phyloP scores from a whole-genome alignment of 2,797 vertebrate species.

The Alfaro cultratus region DNA sequence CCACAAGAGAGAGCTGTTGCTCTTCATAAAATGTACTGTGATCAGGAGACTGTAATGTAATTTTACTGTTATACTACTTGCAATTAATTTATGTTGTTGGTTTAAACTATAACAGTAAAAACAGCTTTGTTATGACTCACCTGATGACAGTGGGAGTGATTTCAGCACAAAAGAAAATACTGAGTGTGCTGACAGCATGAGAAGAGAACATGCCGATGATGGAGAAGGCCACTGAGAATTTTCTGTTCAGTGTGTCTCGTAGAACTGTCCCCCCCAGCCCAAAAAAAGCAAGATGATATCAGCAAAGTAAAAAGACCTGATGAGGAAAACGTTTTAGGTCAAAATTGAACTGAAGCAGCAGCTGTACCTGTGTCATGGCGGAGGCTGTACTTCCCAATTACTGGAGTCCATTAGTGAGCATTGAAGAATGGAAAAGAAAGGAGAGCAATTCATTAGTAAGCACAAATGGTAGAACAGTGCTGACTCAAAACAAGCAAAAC shows the following conservation, averaged over 20 bases:
- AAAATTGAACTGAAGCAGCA: background rate
- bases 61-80: background rate
- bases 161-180: constrained; percentile 97
- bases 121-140: constrained; percentile 70
- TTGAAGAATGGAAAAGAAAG: constrained; percentile 22
- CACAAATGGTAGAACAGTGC: constrained; percentile 28
- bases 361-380: constrained; percentile 80
- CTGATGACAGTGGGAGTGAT: constrained; percentile 97
- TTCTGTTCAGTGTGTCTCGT: constrained; percentile 92
- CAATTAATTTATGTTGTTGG: background rate
- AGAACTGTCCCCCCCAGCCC: constrained; percentile 79
- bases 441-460: constrained; percentile 37
- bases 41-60: background rate
- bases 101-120: background rate
- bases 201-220: constrained; percentile 99
- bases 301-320: background rate
- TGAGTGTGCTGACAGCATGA: constrained; percentile 94
- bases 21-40: background rate
- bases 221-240: constrained; percentile 94
- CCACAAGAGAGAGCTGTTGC: constrained; percentile 52
- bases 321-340: background rate
- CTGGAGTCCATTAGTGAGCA: constrained; percentile 56
- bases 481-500: constrained; percentile 41
- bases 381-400: constrained; percentile 85
- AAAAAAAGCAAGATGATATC: background rate